A percentile compares a stretch with the other conserved stretches of the same genome.
Evolutionary conservation across 2,113 vertebrate genomes (phyloP).

Genomic region (Apodemus sylvaticus): DNA sequence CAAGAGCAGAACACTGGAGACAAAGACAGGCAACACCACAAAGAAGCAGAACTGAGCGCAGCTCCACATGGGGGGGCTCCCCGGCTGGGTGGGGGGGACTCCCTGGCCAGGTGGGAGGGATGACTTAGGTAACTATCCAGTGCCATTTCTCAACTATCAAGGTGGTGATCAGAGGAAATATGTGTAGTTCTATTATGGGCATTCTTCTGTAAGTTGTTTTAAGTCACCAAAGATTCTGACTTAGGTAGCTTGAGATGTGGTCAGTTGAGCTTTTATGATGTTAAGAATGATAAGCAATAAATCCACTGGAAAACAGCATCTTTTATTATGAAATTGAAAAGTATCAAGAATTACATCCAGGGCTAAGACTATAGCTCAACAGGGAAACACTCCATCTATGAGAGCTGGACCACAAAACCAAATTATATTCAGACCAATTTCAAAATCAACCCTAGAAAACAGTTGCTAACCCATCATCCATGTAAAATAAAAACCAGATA

Average conservation of each 20-base stretch:
- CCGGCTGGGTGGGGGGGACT: neutral
- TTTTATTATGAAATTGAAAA: constrained; percentile 30
- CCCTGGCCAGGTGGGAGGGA: neutral
- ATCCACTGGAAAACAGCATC: neutral
- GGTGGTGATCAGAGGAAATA: constrained; percentile 2
- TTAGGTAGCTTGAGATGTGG: neutral
- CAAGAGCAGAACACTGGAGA: neutral
- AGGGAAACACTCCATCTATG: neutral
- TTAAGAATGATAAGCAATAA: constrained; percentile 3
- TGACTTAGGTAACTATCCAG: neutral
- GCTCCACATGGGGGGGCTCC: no score
- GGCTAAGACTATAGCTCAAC: no score
- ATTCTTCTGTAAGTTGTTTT: neutral
- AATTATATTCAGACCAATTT: neutral
- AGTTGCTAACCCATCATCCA: neutral
- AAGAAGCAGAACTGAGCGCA: neutral
- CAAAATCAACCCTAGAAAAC: constrained; percentile 17
- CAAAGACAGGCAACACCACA: neutral
- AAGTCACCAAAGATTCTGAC: constrained; percentile 2
- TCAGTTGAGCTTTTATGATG: neutral
- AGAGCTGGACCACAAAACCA: neutral
- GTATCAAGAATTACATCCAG: neutral
- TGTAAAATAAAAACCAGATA: neutral
- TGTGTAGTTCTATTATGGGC: neutral
- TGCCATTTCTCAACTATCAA: neutral